Evolutionary conservation across 2,888 invertebrate species (phyloP), one percentile per base, ranked within the genome.

Genomic region (Sisyra nigra): DNA sequence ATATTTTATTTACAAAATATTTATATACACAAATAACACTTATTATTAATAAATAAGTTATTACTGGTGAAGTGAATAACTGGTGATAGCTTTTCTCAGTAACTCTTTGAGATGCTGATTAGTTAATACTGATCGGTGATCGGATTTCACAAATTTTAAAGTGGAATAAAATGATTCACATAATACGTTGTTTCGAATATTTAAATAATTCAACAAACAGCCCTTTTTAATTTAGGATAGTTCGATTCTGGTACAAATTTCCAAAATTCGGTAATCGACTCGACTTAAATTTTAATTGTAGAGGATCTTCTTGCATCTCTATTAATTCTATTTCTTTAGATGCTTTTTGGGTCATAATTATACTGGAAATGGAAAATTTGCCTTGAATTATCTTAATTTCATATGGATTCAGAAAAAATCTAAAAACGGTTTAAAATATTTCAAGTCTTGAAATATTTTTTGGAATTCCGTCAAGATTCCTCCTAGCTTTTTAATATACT

Each of bases 251-350:
- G 46, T 46, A 49, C 48, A 47, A 49, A 42, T 47, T 34, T 48
- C 44, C 46, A 45, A 47, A 48, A 49, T 49, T 47, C 46, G 45
- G 46, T 48, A 45, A 44, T 44, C 45, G 44, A 13, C 42, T 38
- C 40, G 42, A 39, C 41, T 45, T 45, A 42, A 42, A 45, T 46
- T 48, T 41, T 44, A 47, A 44, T 46, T 47, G 46, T 46, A 46
- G 46, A 44, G 44, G 35, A 32, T 44, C 42, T 46, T 50, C 48
- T 49, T 48, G 47, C 48, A 50, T 48, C 46, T 48, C 49, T 50
- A 50, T 48, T 49, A 49, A 48, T 48, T 49, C 48, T 47, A 49
- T 48, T 48, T 49, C 49, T 47, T 44, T 49, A 49, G 46, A 46
- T 48, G 47, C 45, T 46, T 47, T 48, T 48, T 49, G 46, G 47